A percentile compares a stretch with the other conserved stretches of the same genome.
These are phyloP conservation scores for Cotesia glomerata DNA, from an alignment of 1,140 invertebrate species.

Conservation along the genomic window DNA sequence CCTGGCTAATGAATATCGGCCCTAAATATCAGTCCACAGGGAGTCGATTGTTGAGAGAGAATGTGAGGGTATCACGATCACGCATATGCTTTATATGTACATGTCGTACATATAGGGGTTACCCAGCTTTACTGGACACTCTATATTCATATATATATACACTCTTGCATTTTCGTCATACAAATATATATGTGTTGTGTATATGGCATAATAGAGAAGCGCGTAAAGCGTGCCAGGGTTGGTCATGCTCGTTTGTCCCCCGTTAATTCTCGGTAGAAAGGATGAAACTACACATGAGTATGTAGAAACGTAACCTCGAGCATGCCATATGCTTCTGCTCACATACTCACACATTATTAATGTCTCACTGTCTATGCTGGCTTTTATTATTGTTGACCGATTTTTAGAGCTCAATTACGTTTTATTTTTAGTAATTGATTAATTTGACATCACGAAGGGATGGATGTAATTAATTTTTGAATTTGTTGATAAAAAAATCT, in stretches of 20 bases:
- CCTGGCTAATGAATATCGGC: slow-evolving; percentile 62
- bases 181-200: not conserved
- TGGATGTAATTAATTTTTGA: too few relatives aligned
- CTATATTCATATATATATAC: slow-evolving; percentile 4
- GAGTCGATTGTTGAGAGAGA: slow-evolving; percentile 41
- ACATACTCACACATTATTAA: slow-evolving; percentile 6
- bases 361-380: slow-evolving; percentile 1
- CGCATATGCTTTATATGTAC: slow-evolving; percentile 59
- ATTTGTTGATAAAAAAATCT: too few relatives aligned
- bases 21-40: slow-evolving; percentile 63
- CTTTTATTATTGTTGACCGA: not conserved
- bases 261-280: slow-evolving; percentile 47
- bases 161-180: not conserved
- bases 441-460: too few relatives aligned
- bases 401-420: not conserved
- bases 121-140: not conserved
- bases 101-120: slow-evolving; percentile 34
- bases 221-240: slow-evolving; percentile 37
- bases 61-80: slow-evolving; percentile 32
- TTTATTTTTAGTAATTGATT: not conserved
- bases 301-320: slow-evolving; percentile 4
- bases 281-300: not conserved
- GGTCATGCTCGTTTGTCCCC: slow-evolving; percentile 62
- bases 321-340: slow-evolving; percentile 26
- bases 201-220: slow-evolving; percentile 15